These are phyloP conservation scores for Cyclopterus lumpus DNA, from an alignment of 2,797 vertebrate species.

Conservation along the genomic window DNA sequence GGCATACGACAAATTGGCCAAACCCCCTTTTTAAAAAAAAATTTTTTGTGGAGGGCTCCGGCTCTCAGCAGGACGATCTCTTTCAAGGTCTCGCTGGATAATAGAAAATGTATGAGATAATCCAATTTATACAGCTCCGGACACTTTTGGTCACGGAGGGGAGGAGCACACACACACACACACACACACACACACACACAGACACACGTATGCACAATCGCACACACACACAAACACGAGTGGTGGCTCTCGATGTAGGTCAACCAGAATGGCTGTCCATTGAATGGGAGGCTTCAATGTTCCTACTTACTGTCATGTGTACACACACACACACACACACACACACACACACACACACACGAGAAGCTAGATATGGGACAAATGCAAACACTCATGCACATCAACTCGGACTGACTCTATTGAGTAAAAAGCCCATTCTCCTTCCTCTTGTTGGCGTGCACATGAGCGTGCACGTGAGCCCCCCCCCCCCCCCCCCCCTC, in stretches of 20 bases:
- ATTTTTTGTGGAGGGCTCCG: constrained; percentile 48
- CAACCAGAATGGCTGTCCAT: constrained; percentile 43
- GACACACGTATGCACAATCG: constrained; percentile 38
- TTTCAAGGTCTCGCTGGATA: constrained; percentile 73
- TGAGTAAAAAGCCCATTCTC: constrained; percentile 43
- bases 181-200: constrained; percentile 23
- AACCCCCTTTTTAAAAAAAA: constrained; percentile 31
- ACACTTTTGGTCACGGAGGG: constrained; percentile 66
- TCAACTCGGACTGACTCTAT: constrained; percentile 25
- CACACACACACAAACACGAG: constrained; percentile 36
- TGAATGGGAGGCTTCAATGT: constrained; percentile 62
- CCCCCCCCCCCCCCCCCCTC: constrained; percentile 34
- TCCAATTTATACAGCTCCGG: constrained; percentile 74
- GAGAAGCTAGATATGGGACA: constrained; percentile 29
- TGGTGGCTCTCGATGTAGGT: constrained; percentile 33
- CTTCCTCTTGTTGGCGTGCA: constrained; percentile 21
- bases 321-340: constrained; percentile 12
- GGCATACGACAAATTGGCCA: constrained; percentile 55
- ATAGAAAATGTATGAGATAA: constrained; percentile 79
- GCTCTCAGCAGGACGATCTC: constrained; percentile 59
- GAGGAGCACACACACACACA: constrained; percentile 23
- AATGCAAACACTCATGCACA: constrained; percentile 9
- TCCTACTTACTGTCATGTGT: constrained; percentile 43
- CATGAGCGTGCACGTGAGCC: constrained; percentile 19
- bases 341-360: constrained; percentile 16